Evolutionary conservation across 2,888 invertebrate species (phyloP), one percentile per base, ranked within the genome.

Genomic region (Pachliopta kotzebuea): DNA sequence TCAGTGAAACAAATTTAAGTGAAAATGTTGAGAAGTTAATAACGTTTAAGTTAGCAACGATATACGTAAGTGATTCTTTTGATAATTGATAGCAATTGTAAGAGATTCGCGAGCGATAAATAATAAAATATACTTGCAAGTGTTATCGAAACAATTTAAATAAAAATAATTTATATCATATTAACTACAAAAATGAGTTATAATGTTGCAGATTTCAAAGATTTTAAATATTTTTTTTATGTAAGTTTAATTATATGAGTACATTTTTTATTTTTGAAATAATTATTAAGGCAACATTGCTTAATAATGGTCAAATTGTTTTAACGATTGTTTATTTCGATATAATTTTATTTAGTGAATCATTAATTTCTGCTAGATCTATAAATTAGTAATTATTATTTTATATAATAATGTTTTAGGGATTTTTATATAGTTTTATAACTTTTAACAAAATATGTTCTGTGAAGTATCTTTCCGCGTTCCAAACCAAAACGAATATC

Each of bases 21-120:
- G 73, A 80, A 74, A 73, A 81, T 82, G 82, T 78, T 67, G 62
- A 75, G 50, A 14, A 23, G 21, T 14, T 21, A 23, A n/a, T 23
- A 52, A 52, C 20, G n/a, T 52, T 21, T 52, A 21, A 52, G n/a
- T n/a, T n/a, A 52, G 21, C 11, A 52, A 23, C 21, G 11, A 11
- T 18, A 52, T 21, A 52, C 50, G 50, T 52, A 52, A 52, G 50
- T 52, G 23, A 45, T 45, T 52, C 11, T 52, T 52, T 52, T 7
- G 4, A 21, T 52, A 21, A 52, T 21, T 52, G 23, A 52, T 11
- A 52, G 50, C 23, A 21, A 9, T 52, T 52, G 14, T 14, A 4
- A 21, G 21, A 11, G 50, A 21, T 4, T 52, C n/a, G 8, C 18
- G 50, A 11, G 8, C 0, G 18, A 6, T 45, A n/a, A 45, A n/a